phyloP scores from a whole-genome alignment of 2,888 invertebrate genomes.

The Mylabris sibirica region DNA sequence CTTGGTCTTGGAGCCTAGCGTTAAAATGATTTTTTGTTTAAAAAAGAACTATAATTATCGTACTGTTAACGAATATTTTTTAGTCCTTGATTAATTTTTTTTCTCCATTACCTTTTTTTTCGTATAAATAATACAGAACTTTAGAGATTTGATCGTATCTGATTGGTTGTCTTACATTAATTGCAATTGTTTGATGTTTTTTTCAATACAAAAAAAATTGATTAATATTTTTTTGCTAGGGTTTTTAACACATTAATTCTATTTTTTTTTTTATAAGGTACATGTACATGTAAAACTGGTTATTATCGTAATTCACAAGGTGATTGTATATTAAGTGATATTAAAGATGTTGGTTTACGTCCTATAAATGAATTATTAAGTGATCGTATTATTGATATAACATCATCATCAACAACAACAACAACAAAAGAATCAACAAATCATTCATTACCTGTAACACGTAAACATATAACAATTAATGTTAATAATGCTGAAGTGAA shows the following conservation, averaged over 20 bases:
- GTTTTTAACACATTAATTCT: neutral
- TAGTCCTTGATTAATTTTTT: too few species aligned
- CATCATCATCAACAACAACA: neutral
- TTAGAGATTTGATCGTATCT: too few species aligned
- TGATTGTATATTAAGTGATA: slow-evolving; percentile 52
- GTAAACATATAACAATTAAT: slow-evolving; percentile 76
- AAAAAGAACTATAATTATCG: too few species aligned
- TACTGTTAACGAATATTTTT: too few species aligned
- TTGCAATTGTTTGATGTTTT: too few species aligned
- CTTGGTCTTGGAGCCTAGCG: slow-evolving; percentile 1
- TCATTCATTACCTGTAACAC: slow-evolving; percentile 62
- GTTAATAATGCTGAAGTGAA: slow-evolving; percentile 79
- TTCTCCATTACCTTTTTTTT: too few species aligned
- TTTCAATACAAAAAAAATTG: too few species aligned
- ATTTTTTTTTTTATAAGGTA: slow-evolving; percentile 59
- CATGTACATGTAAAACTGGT: slow-evolving; percentile 76
- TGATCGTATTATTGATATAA: slow-evolving; percentile 45
- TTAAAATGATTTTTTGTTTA: too few species aligned
- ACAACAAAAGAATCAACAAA: slow-evolving; percentile 33
- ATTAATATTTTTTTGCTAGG: too few species aligned
- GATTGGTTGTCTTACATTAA: too few species aligned
- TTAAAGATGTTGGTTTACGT: slow-evolving; percentile 51
- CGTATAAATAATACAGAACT: too few species aligned
- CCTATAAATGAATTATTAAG: slow-evolving; percentile 45
- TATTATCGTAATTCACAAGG: slow-evolving; percentile 63